Conservation (phyloP, 2,888 invertebrate species). For the Dendrolimus pini region DNA sequence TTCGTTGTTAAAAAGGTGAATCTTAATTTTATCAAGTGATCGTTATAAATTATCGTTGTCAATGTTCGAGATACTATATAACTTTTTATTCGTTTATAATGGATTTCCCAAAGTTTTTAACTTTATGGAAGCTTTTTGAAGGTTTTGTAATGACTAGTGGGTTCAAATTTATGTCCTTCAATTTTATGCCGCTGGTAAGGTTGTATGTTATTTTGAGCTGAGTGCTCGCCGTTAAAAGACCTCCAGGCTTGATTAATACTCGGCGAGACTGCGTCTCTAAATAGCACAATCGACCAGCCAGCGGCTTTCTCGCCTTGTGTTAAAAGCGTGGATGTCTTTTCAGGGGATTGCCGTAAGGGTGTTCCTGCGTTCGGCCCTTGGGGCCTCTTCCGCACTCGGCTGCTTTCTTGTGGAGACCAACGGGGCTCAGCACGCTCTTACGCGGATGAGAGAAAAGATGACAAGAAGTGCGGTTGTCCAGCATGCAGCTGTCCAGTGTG, state of each 20-base stretch:
- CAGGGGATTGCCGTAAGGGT: conserved; percentile 34
- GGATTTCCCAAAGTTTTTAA: too few relatives aligned
- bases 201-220: conserved; percentile 62
- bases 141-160: not conserved
- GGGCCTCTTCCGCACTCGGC: conserved; percentile 21
- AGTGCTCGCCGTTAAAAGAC: conserved; percentile 48
- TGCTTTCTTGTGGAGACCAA: conserved; percentile 39
- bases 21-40: too few relatives aligned
- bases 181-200: conserved; percentile 27
- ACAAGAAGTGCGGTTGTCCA: conserved; percentile 23
- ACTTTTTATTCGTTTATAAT: too few relatives aligned
- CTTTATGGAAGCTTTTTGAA: too few relatives aligned
- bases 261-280: conserved; percentile 31
- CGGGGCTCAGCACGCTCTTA: conserved; percentile 26
- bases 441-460: conserved; percentile 37
- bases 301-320: conserved; percentile 49
- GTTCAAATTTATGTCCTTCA: not conserved
- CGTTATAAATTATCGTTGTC: too few relatives aligned
- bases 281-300: conserved; percentile 49
- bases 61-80: too few relatives aligned
- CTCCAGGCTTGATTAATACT: conserved; percentile 59
- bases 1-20: too few relatives aligned
- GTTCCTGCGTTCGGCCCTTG: conserved; percentile 17
- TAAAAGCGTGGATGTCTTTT: conserved; percentile 62
- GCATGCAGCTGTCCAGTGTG: conserved; percentile 12